phyloP scores from a whole-genome alignment of 2,797 vertebrate species.

The Geotrypetes seraphini region DNA sequence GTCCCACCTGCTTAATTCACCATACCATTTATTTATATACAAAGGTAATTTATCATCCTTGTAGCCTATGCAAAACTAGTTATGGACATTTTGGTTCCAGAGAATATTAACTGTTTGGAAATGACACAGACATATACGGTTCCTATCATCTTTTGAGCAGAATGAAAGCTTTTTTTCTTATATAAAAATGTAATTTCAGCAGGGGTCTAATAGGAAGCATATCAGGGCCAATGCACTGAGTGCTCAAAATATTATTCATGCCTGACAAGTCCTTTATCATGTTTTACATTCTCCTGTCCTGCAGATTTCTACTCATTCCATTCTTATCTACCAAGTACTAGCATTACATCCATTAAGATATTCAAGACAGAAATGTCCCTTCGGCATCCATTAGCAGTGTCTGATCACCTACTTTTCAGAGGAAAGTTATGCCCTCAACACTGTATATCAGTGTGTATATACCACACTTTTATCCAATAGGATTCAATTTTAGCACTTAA shows the following conservation, averaged over 20 bases:
- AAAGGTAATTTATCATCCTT: too few relatives aligned
- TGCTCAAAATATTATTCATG: constrained; percentile 22
- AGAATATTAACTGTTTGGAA: neutral
- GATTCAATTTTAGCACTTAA: too few relatives aligned
- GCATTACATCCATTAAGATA: constrained; percentile 34
- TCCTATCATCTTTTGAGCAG: constrained; percentile 1
- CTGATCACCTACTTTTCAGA: too few relatives aligned
- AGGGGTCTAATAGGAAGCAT: constrained; percentile 4
- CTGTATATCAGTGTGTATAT: too few relatives aligned
- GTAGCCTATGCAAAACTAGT: too few relatives aligned
- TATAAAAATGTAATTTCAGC: constrained; percentile 8
- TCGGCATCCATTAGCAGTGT: too few relatives aligned
- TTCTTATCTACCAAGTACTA: constrained; percentile 31
- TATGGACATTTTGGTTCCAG: neutral
- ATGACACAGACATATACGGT: neutral
- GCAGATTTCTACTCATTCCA: constrained; percentile 22
- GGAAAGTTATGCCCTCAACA: too few relatives aligned
- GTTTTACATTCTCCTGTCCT: constrained; percentile 11
- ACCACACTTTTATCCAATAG: too few relatives aligned
- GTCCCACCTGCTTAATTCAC: too few relatives aligned
- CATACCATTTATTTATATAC: too few relatives aligned
- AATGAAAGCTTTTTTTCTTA: neutral
- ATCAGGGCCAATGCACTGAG: constrained; percentile 20
- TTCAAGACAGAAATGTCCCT: too few relatives aligned
- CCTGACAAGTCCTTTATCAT: constrained; percentile 25